A percentile compares a stretch with the other conserved stretches of the same genome.
phyloP scores from a whole-genome alignment of 2,113 vertebrate species.

The Oryzias celebensis region DNA sequence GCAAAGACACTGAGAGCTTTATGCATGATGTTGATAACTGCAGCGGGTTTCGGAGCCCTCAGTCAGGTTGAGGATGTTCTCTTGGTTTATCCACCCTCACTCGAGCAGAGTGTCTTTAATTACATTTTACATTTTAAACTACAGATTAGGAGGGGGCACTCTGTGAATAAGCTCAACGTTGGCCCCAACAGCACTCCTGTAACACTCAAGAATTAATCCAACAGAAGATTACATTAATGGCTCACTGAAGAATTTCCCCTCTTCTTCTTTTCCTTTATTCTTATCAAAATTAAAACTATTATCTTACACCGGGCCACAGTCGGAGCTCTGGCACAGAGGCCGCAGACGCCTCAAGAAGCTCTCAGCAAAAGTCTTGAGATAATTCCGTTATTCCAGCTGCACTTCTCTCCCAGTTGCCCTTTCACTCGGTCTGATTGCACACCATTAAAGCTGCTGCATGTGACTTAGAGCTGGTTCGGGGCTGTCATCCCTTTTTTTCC shows the following conservation, averaged over 20 bases:
- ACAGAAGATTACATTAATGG: conserved; percentile 77
- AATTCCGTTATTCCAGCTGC: conserved; percentile 63
- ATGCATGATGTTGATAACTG: conserved; percentile 12
- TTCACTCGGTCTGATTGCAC: conserved; percentile 42
- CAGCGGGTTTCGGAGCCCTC: conserved; percentile 2
- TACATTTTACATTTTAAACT: conserved; percentile 74
- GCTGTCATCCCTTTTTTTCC: conserved; percentile 27
- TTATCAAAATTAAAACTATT: conserved; percentile 71
- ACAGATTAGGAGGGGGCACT: conserved; percentile 68
- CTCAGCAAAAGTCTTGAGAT: conserved; percentile 51
- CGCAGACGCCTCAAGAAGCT: conserved; percentile 16
- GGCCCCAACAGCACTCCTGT: conserved; percentile 46
- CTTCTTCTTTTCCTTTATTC: conserved; percentile 37
- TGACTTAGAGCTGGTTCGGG: conserved; percentile 62
- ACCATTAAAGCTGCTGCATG: conserved; percentile 67
- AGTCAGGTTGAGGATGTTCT: conserved; percentile 45
- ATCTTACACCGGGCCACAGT: conserved; percentile 60
- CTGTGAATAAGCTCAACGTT: conserved; percentile 64
- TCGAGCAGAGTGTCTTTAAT: conserved; percentile 67
- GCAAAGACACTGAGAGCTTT: conserved; percentile 6
- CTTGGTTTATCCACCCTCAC: conserved; percentile 38
- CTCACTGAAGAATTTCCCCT: conserved; percentile 59
- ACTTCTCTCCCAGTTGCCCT: conserved; percentile 37
- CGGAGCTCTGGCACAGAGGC: conserved; percentile 20
- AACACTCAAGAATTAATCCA: conserved; percentile 73